A percentile compares a stretch with the other conserved stretches of the same genome.
Conservation (phyloP, 2,888 invertebrate species). For the Eilema caniola region DNA sequence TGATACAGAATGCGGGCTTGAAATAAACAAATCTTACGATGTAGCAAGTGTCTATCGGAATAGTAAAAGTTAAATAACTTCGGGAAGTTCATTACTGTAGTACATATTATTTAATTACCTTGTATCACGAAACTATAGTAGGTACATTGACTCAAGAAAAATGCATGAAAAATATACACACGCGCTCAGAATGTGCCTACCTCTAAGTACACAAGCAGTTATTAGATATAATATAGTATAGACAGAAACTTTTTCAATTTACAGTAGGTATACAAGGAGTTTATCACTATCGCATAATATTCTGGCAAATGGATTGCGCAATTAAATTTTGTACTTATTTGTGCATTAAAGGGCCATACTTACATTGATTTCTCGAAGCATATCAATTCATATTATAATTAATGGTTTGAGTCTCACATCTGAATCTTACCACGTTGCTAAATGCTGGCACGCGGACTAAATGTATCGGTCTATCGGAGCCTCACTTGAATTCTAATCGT, state of each 20-base stretch:
- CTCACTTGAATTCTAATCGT: slow-evolving; percentile 82
- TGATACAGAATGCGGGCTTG: not conserved
- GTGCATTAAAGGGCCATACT: not conserved
- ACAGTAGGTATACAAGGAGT: not conserved
- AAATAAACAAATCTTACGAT: not conserved
- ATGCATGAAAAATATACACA: not conserved
- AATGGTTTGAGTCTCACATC: slow-evolving; percentile 52
- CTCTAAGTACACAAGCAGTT: too few relatives aligned
- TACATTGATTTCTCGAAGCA: not conserved
- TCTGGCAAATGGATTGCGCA: not conserved
- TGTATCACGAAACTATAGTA: slow-evolving; percentile 5
- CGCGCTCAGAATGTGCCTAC: not conserved
- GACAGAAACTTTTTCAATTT: too few relatives aligned
- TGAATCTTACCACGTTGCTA: slow-evolving; percentile 77
- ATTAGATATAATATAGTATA: not conserved
- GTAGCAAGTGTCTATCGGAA: not conserved
- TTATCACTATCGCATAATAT: not conserved
- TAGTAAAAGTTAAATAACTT: slow-evolving; percentile 11
- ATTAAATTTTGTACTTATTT: not conserved
- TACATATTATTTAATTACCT: slow-evolving; percentile 23
- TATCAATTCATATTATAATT: not conserved
- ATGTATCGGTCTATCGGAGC: slow-evolving; percentile 78
- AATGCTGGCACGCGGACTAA: slow-evolving; percentile 79
- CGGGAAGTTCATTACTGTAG: slow-evolving; percentile 11
- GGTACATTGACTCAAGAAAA: not conserved